Evolutionary conservation across 2,797 vertebrate species (phyloP).

Genomic region (Characodon lateralis): DNA sequence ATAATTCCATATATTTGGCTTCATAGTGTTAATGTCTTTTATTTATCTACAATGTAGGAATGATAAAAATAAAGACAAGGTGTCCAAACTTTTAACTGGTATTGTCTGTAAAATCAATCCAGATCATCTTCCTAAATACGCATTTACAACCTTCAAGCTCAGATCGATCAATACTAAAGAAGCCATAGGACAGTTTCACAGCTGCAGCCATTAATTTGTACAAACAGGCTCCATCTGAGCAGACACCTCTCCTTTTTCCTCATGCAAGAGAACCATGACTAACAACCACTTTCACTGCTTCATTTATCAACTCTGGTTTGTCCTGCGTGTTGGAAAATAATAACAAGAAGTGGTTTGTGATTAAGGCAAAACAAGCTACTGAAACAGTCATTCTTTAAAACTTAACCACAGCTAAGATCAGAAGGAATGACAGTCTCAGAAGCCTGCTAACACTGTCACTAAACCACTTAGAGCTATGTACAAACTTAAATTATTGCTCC

Average conservation of each 20-base stretch:
- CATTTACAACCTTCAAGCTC: not conserved
- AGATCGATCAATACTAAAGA: not conserved
- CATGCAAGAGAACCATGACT: not conserved
- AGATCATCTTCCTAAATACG: not conserved
- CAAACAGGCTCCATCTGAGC: not conserved
- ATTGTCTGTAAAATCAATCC: not conserved
- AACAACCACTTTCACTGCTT: not conserved
- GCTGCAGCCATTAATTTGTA: not conserved
- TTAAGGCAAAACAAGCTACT: not conserved
- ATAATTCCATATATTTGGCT: no score
- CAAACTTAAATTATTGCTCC: not conserved
- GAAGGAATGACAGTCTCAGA: not conserved
- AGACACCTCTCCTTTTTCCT: not conserved
- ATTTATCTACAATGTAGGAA: no score
- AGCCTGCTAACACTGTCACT: not conserved
- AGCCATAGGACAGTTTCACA: not conserved
- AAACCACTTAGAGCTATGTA: not conserved
- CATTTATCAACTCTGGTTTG: not conserved
- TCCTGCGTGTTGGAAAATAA: not conserved
- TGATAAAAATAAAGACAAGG: no score
- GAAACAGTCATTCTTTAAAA: not conserved
- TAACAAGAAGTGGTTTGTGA: not conserved
- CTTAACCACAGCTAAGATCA: not conserved
- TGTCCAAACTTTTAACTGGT: no score
- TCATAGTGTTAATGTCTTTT: no score